A percentile compares a stretch with the other conserved stretches of the same genome.
Conservation (phyloP, 1,140 invertebrate species). For the Pseudomyrmex concolor region DNA sequence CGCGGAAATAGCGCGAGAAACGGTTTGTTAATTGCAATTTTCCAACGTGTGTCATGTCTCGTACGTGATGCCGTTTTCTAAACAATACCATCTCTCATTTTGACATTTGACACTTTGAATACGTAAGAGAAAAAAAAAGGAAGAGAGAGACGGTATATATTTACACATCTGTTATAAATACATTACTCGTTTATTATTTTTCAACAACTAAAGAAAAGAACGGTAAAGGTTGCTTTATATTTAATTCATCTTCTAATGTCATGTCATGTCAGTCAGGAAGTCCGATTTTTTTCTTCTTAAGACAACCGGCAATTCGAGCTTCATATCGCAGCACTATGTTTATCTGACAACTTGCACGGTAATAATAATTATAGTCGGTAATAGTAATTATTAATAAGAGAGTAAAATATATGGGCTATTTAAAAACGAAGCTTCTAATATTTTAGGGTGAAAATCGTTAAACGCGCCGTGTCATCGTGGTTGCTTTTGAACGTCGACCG, state of each 20-base stretch:
- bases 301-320: too few species aligned
- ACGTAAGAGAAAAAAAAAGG: background rate
- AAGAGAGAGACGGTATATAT: too few species aligned
- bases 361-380: background rate
- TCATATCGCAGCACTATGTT: too few species aligned
- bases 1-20: constrained; percentile 19
- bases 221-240: too few species aligned
- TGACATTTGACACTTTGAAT: constrained; percentile 7
- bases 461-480: background rate
- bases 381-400: constrained; percentile 5
- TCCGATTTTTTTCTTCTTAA: too few species aligned
- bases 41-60: background rate
- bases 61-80: background rate
- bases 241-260: too few species aligned
- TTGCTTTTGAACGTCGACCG: background rate
- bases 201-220: too few species aligned
- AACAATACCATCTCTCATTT: background rate
- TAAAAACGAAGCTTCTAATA: background rate
- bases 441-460: constrained; percentile 18
- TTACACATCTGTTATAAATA: too few species aligned
- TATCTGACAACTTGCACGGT: too few species aligned
- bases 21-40: constrained; percentile 21
- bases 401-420: background rate
- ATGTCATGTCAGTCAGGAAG: too few species aligned
- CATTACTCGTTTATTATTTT: too few species aligned